A percentile compares a stretch with the other conserved stretches of the same genome.
phyloP scores from a whole-genome alignment of 2,797 vertebrate species.

The Phaenicophaeus curvirostris region DNA sequence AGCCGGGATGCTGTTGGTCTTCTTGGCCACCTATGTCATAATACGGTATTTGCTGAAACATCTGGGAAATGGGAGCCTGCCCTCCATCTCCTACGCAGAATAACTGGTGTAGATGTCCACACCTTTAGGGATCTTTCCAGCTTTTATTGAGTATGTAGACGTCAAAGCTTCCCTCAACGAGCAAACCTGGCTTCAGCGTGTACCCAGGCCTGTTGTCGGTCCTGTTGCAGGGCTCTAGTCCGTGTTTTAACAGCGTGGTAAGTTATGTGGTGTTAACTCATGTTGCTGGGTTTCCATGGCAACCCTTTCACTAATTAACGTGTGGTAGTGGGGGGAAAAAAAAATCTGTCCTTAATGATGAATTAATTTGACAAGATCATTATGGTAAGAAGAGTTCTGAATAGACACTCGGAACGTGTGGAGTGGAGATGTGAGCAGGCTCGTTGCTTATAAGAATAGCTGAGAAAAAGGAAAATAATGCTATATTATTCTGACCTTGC shows the following conservation, averaged over 20 bases:
- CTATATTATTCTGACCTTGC: neutral
- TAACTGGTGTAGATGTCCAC: neutral
- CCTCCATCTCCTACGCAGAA: neutral
- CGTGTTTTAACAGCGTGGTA: neutral
- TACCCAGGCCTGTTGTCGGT: neutral
- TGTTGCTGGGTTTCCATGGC: conserved; percentile 30
- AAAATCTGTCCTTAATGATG: conserved; percentile 30
- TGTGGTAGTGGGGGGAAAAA: neutral
- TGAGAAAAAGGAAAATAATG: neutral
- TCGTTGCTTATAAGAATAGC: neutral
- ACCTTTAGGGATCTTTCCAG: neutral
- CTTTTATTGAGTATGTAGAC: fast-evolving
- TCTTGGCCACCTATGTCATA: neutral
- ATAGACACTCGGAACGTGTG: neutral
- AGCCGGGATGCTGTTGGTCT: too few relatives aligned
- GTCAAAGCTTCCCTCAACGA: neutral
- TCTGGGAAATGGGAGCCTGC: neutral
- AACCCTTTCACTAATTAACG: conserved; percentile 2
- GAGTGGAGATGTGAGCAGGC: fast-evolving
- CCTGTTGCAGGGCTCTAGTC: neutral
- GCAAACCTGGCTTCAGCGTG: neutral
- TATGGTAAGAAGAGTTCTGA: neutral
- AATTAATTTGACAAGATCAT: conserved; percentile 29
- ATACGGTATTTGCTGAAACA: neutral
- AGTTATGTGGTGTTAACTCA: neutral